Percentiles rank a stretch among this genome's conserved stretches.
Conservation (phyloP, 2,888 invertebrate species). For the Leptinotarsa peninsularis region DNA sequence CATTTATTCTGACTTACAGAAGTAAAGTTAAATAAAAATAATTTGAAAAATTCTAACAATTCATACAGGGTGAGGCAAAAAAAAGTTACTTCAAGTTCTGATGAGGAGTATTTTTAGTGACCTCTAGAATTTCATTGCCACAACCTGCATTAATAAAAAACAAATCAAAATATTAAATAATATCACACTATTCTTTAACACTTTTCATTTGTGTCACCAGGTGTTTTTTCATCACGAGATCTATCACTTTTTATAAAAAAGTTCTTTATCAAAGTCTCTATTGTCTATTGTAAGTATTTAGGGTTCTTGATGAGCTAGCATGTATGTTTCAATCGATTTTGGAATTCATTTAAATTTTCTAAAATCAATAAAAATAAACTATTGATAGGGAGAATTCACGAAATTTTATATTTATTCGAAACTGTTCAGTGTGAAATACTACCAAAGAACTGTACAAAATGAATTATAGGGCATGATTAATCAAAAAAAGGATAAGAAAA, state of each 20-base stretch:
- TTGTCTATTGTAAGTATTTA: slow-evolving; percentile 30
- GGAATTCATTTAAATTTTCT: not conserved
- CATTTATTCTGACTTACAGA: slow-evolving; percentile 55
- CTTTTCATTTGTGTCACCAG: slow-evolving; percentile 62
- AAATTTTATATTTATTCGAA: not conserved
- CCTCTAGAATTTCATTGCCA: slow-evolving; percentile 23
- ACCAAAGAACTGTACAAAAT: not conserved
- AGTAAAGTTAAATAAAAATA: slow-evolving; percentile 60
- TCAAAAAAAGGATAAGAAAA: not conserved
- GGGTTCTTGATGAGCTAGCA: slow-evolving; percentile 35
- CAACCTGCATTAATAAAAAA: slow-evolving; percentile 58
- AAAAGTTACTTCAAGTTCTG: slow-evolving; percentile 1
- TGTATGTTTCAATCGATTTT: slow-evolving; percentile 25
- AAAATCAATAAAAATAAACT: too few species aligned
- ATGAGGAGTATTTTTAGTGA: not conserved
- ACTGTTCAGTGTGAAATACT: not conserved
- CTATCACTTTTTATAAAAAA: slow-evolving; percentile 55
- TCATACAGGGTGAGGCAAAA: slow-evolving; percentile 36
- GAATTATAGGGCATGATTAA: not conserved
- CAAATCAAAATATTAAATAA: slow-evolving; percentile 67
- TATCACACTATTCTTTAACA: slow-evolving; percentile 66
- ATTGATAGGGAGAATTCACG: too few species aligned
- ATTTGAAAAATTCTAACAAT: slow-evolving; percentile 62
- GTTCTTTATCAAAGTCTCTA: slow-evolving; percentile 37
- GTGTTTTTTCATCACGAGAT: slow-evolving; percentile 65